Conservation (phyloP, 2,888 invertebrate genomes). For the Parasteatoda lunata region DNA sequence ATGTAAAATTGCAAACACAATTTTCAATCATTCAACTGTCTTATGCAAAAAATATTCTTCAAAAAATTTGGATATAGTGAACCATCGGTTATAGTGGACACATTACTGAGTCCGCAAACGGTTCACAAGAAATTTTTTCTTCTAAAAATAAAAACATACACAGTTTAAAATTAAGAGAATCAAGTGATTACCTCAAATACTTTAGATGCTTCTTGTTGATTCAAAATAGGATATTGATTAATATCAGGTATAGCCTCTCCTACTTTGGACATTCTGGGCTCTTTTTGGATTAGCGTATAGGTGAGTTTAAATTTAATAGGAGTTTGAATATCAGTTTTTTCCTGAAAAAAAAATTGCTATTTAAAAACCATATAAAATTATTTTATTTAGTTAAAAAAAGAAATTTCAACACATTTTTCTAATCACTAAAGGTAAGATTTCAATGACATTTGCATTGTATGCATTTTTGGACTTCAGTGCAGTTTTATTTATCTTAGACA, state of each 20-base stretch:
- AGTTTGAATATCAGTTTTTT: slow-evolving; percentile 90
- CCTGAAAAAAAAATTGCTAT: slow-evolving; percentile 74
- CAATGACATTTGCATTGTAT: too few relatives aligned
- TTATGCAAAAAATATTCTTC: too few relatives aligned
- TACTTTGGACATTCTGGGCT: slow-evolving; percentile 73
- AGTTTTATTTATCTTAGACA: too few relatives aligned
- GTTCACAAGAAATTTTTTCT: too few relatives aligned
- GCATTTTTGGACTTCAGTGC: too few relatives aligned
- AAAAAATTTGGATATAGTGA: too few relatives aligned
- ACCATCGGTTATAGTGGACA: too few relatives aligned
- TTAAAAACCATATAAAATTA: background rate
- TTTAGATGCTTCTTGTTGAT: slow-evolving; percentile 79
- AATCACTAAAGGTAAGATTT: too few relatives aligned
- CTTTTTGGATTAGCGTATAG: slow-evolving; percentile 81
- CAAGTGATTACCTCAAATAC: slow-evolving; percentile 66
- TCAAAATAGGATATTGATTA: slow-evolving; percentile 88
- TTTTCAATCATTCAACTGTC: too few relatives aligned
- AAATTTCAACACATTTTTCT: background rate
- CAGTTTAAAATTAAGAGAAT: background rate
- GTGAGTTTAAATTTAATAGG: slow-evolving; percentile 89
- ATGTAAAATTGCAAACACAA: too few relatives aligned
- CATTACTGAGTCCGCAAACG: too few relatives aligned
- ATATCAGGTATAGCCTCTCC: slow-evolving; percentile 81
- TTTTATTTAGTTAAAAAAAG: background rate
- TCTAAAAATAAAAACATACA: background rate